Base-by-base conservation (phyloP, 2,888 invertebrate genomes). In the Steromphala cineraria region DNA sequence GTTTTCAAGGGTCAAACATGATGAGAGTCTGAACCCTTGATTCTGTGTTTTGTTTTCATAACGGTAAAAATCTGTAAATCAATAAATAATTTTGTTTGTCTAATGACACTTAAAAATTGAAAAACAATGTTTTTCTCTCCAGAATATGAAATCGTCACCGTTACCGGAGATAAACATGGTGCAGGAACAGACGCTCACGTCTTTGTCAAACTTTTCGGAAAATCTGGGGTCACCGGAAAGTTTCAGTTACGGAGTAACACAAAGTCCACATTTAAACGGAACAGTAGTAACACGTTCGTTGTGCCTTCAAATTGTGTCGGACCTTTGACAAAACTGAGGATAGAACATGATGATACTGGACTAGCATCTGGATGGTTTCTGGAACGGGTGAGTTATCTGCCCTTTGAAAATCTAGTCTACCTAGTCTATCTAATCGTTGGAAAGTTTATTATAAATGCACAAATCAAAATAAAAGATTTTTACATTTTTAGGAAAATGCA, bases 311-410 rank as follows among this genome's bases (percentile, higher is more conserved):
- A 89, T 62, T 92, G 92, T 88, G 92, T 93, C 24, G 94, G 93
- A 40, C 92, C 92, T 10, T 85, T 94, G 85, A 90, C 85, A 13
- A 93, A 92, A 83, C 82, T 93, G 17, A 86, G 91, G 67, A 89
- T 94, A 31, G 92, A 93, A 77, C 94, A 93, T 85, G 93, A 93
- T 85, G 93, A 93, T 81, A 90, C 91, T 19, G 93, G 93, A 10
- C 76, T 91, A 13, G 91, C 87, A 4, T 87, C 94, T n/a, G 93
- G 92, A 28, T 94, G 93, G 93, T 93, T 88, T 80, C 82, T 93
- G 46, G 93, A 93, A 78, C 90, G 93, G 87, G 92, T 93, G 83
- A 85, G 92, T 81, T 24, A 13, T 62, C 28, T 24, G 28, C 62
- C 62, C 28, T 62, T 24, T 10, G 8, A 46, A 46, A 46, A n/a